A percentile compares a stretch with the other conserved stretches of the same genome.
Evolutionary conservation across 2,888 invertebrate genomes (phyloP).

Genomic region (Luperina testacea): DNA sequence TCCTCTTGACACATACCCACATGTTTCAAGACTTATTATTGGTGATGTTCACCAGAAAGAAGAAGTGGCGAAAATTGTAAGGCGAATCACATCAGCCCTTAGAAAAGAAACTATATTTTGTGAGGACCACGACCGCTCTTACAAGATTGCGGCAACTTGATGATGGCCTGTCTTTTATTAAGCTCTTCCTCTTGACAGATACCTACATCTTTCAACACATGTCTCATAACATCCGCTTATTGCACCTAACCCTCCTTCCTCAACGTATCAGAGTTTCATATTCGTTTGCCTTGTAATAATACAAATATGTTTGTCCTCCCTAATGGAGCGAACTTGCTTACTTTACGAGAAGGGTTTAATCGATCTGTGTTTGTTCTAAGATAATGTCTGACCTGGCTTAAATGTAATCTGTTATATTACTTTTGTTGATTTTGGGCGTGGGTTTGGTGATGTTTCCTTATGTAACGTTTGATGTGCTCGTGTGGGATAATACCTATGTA

Average conservation of each 20-base stretch:
- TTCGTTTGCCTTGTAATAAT: constrained; percentile 61
- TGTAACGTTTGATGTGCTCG: background rate
- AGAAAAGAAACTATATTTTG: no score
- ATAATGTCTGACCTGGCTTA: constrained; percentile 57
- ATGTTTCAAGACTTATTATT: background rate
- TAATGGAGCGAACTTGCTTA: constrained; percentile 73
- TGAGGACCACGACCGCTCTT: no score
- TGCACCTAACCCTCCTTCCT: constrained; percentile 34
- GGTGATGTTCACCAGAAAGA: no score
- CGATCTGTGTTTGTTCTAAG: constrained; percentile 74
- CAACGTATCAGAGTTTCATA: constrained; percentile 60
- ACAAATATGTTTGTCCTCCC: constrained; percentile 72
- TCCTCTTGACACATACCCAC: background rate
- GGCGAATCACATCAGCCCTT: no score
- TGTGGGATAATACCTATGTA: background rate
- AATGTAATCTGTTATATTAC: constrained; percentile 37
- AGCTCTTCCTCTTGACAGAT: background rate
- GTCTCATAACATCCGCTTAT: constrained; percentile 3
- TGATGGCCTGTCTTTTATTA: background rate
- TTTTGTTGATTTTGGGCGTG: constrained; percentile 36
- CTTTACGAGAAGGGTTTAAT: constrained; percentile 73
- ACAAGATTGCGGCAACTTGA: no score
- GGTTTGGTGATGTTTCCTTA: constrained; percentile 28
- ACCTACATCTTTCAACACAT: background rate
- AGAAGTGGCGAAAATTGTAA: no score